phyloP scores from a whole-genome alignment of 2,888 invertebrate genomes.

The Polyommatus iphigenia region DNA sequence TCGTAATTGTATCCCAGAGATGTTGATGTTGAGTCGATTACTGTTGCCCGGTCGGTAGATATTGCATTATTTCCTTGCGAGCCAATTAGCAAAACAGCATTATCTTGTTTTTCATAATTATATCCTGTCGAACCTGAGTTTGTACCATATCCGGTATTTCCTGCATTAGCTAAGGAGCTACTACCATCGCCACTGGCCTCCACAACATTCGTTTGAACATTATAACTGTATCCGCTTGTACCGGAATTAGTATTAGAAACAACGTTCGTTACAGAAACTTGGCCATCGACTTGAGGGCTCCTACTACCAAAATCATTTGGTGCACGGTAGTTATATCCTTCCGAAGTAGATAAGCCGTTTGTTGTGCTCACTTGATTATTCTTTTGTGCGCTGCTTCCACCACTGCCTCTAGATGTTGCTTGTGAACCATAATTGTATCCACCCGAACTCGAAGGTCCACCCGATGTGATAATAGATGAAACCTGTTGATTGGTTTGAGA shows the following conservation, averaged over 20 bases:
- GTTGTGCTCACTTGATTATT: conserved; percentile 32
- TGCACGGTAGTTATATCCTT: conserved; percentile 45
- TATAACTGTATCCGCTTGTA: conserved; percentile 46
- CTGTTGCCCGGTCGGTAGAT: background rate
- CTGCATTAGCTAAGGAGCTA: background rate
- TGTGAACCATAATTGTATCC: conserved; percentile 36
- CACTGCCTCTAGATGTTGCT: conserved; percentile 21
- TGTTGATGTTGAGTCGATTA: conserved; percentile 26
- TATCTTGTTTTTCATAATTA: conserved; percentile 33
- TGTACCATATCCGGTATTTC: conserved; percentile 30
- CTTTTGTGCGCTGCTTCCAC: conserved; percentile 12
- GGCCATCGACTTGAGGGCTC: background rate
- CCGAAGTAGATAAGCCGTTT: conserved; percentile 36
- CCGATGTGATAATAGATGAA: background rate
- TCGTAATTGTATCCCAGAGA: conserved; percentile 45
- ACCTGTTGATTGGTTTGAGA: conserved; percentile 1
- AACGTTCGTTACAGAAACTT: conserved; percentile 34
- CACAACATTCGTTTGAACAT: conserved; percentile 38
- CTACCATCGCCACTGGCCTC: background rate
- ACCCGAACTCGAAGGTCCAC: conserved; percentile 20
- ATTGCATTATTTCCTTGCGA: background rate
- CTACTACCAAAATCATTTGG: conserved; percentile 32
- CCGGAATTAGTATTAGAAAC: conserved; percentile 36
- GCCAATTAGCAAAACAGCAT: background rate
- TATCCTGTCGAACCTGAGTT: conserved; percentile 46